phyloP scores from a whole-genome alignment of 2,888 invertebrate species.

The Hedya salicella region DNA sequence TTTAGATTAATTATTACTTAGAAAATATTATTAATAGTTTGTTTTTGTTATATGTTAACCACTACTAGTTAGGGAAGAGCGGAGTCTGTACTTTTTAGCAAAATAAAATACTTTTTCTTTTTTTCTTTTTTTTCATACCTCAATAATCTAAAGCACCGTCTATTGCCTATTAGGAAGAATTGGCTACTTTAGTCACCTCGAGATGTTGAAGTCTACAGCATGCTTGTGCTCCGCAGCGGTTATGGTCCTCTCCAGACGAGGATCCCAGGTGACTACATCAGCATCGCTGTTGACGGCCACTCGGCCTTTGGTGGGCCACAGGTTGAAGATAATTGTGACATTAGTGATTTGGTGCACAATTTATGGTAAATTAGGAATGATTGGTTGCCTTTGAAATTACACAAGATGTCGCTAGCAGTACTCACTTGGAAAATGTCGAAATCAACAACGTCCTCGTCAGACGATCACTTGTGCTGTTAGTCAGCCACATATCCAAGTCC shows the following conservation, averaged over 20 bases:
- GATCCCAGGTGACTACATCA: slow-evolving; percentile 98
- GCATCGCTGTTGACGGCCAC: slow-evolving; percentile 97
- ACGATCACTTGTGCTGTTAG: background rate
- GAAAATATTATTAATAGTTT: no score
- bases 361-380: background rate
- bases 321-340: background rate
- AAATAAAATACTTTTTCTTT: no score
- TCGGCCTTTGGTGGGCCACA: slow-evolving; percentile 96
- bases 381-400: no score
- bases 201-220: slow-evolving; percentile 98
- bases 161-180: background rate
- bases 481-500: no score
- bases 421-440: slow-evolving; percentile 4
- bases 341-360: background rate
- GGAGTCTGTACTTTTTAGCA: no score
- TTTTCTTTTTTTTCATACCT: no score
- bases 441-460: background rate
- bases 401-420: background rate
- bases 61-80: no score
- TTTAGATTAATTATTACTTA: no score
- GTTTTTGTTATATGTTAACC: no score
- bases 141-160: background rate
- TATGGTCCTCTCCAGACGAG: slow-evolving; percentile 92
- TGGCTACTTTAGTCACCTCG: slow-evolving; percentile 83
- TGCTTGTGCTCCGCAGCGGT: slow-evolving; percentile 96